A percentile compares a stretch with the other conserved stretches of the same genome.
phyloP scores from a whole-genome alignment of 2,888 invertebrate species.

The Saturnia pavonia region DNA sequence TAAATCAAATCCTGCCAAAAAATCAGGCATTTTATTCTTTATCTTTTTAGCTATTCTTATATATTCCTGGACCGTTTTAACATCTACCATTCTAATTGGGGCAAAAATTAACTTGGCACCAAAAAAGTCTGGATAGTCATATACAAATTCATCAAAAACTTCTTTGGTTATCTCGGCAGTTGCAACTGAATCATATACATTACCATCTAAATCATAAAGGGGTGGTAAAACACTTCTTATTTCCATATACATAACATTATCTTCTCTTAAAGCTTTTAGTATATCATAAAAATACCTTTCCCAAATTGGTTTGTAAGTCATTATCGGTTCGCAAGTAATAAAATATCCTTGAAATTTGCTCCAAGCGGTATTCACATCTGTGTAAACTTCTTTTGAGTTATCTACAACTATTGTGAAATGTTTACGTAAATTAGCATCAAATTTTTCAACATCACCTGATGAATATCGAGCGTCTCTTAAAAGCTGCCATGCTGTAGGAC shows the following conservation, averaged over 20 bases:
- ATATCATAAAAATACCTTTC: constrained; percentile 85
- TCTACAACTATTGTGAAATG: constrained; percentile 80
- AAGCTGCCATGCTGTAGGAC: constrained; percentile 70
- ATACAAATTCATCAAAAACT: constrained; percentile 79
- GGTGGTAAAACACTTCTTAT: constrained; percentile 83
- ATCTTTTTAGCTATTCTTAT: constrained; percentile 66
- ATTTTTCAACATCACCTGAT: constrained; percentile 68
- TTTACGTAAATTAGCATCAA: constrained; percentile 78
- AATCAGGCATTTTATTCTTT: constrained; percentile 82
- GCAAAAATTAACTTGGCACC: constrained; percentile 88
- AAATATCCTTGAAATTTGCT: constrained; percentile 81
- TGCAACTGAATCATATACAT: constrained; percentile 72
- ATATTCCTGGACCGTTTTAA: constrained; percentile 67
- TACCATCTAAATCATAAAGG: constrained; percentile 86
- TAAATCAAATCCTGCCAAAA: constrained; percentile 91
- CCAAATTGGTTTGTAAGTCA: constrained; percentile 85
- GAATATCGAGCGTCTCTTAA: constrained; percentile 72
- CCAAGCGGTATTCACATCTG: constrained; percentile 84
- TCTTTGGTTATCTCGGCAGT: constrained; percentile 81
- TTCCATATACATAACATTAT: constrained; percentile 87
- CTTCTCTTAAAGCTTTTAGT: constrained; percentile 83
- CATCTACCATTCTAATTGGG: constrained; percentile 76
- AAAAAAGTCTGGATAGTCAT: constrained; percentile 83
- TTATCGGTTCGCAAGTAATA: constrained; percentile 68
- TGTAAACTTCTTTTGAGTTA: constrained; percentile 68